These are phyloP conservation scores for Pegoplata infirma DNA, from an alignment of 2,888 invertebrate species.

Conservation along the genomic window DNA sequence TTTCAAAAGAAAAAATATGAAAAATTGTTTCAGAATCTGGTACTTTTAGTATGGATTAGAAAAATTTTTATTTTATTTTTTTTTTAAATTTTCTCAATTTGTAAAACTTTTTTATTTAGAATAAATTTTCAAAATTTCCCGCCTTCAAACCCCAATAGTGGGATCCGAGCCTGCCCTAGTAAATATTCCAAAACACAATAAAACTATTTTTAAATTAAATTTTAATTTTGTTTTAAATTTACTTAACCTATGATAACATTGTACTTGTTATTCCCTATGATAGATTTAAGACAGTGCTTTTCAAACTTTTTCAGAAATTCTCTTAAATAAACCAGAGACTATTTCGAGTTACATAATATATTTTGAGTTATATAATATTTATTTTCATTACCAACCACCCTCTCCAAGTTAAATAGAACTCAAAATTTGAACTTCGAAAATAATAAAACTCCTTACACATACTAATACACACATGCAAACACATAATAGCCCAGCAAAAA, in stretches of 20 bases:
- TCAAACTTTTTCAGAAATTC: neutral
- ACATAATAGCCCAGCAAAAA: too few species aligned
- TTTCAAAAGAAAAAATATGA: too few species aligned
- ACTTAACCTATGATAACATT: slow-evolving; percentile 30
- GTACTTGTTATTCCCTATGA: neutral
- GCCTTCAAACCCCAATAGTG: too few species aligned
- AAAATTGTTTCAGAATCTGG: too few species aligned
- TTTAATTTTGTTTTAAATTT: neutral
- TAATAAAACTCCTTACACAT: slow-evolving; percentile 4
- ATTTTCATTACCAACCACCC: slow-evolving; percentile 21
- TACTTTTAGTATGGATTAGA: too few species aligned
- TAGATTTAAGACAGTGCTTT: neutral
- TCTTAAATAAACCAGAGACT: neutral
- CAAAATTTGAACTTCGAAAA: slow-evolving; percentile 28
- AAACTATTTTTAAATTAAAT: too few species aligned
- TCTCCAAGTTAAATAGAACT: slow-evolving; percentile 9
- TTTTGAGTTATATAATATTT: neutral
- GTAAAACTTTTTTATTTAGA: too few species aligned
- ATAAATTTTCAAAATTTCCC: too few species aligned
- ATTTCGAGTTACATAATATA: slow-evolving; percentile 1
- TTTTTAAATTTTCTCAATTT: too few species aligned
- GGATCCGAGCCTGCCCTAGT: too few species aligned
- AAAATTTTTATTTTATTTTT: too few species aligned
- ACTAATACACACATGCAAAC: neutral
- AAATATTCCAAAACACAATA: too few species aligned